Conservation (phyloP, 2,797 vertebrate species). For the Pangasius djambal region DNA sequence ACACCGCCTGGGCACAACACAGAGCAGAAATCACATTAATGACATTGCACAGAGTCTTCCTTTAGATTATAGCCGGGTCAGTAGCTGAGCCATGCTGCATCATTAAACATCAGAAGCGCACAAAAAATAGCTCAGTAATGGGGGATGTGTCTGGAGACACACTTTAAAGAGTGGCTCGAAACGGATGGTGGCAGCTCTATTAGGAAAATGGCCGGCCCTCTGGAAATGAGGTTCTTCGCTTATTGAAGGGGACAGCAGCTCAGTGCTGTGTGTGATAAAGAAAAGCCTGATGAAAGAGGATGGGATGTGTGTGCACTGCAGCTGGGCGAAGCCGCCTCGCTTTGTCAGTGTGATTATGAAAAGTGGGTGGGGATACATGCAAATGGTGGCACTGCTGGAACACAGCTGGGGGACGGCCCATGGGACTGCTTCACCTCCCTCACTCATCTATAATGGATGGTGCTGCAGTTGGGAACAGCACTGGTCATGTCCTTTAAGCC, state of each 20-base stretch:
- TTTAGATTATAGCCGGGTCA: constrained; percentile 22
- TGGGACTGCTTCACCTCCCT: constrained; percentile 38
- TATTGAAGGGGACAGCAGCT: constrained; percentile 21
- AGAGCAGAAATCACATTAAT: constrained; percentile 24
- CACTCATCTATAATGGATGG: constrained; percentile 56
- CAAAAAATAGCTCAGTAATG: constrained; percentile 30
- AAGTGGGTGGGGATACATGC: constrained; percentile 50
- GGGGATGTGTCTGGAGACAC: constrained; percentile 29
- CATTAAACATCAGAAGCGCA: constrained; percentile 37
- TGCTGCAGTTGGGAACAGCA: constrained; percentile 27
- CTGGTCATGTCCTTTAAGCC: constrained; percentile 16
- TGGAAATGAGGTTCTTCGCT: constrained; percentile 34
- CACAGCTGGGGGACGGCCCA: constrained; percentile 49
- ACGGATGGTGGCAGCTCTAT: constrained; percentile 47
- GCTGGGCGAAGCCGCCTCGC: constrained; percentile 24
- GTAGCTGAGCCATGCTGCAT: constrained; percentile 36
- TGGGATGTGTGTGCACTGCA: constrained; percentile 20
- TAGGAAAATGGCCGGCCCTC: constrained; percentile 41
- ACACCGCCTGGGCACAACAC: constrained; percentile 9
- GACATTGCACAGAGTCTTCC: constrained; percentile 23
- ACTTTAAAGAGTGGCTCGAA: constrained; percentile 26
- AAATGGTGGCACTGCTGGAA: constrained; percentile 50
- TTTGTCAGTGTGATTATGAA: constrained; percentile 48
- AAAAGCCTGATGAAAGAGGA: constrained; percentile 10
- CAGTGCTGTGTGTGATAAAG: constrained; percentile 4